Conservation (phyloP, 2,113 vertebrate species). For the Semnopithecus entellus region DNA sequence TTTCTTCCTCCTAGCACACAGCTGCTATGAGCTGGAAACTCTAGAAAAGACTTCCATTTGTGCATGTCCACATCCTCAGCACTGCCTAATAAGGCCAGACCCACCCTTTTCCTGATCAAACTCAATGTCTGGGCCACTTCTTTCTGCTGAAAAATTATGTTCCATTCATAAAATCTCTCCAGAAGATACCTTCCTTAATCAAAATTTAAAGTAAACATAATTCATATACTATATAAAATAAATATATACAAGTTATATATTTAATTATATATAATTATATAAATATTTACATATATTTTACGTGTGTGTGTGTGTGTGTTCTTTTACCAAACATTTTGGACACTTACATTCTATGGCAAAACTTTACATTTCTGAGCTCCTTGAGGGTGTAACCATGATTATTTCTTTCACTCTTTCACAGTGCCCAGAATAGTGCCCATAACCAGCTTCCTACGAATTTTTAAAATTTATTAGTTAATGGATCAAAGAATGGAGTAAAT, state of each 20-base stretch:
- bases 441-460: background rate
- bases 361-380: background rate
- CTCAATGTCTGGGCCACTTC: background rate
- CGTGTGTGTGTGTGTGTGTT: too few species aligned
- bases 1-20: background rate
- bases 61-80: background rate
- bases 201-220: background rate
- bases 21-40: background rate
- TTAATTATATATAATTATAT: background rate
- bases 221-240: background rate
- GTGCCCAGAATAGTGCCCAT: background rate
- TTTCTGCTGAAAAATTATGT: background rate
- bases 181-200: background rate
- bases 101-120: background rate
- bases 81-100: background rate
- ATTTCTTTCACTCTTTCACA: background rate
- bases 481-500: background rate
- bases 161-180: conserved; percentile 26
- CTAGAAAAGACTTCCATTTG: background rate
- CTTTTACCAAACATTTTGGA: background rate
- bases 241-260: background rate
- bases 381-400: background rate
- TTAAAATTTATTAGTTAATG: background rate
- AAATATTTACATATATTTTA: background rate
- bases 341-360: background rate